A percentile compares a stretch with the other conserved stretches of the same genome.
Conservation (phyloP, 2,797 vertebrate species). For the Oryzias dopingdopingensis region DNA sequence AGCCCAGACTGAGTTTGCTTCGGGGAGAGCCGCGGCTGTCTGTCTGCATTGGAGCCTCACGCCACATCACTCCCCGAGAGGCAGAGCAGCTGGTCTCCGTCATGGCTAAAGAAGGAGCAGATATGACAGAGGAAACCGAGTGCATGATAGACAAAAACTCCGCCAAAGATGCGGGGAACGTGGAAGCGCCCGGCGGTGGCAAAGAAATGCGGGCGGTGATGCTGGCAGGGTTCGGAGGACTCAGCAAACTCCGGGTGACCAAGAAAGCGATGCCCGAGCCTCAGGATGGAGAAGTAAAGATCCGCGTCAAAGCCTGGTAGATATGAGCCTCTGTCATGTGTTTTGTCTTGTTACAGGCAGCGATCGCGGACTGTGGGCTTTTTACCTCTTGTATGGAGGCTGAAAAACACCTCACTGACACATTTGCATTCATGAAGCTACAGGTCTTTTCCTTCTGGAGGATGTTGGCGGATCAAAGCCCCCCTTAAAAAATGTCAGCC, state of each 20-base stretch:
- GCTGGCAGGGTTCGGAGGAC: slow-evolving; percentile 89
- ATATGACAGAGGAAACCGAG: slow-evolving; percentile 90
- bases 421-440: slow-evolving; percentile 46
- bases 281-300: slow-evolving; percentile 90
- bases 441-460: slow-evolving; percentile 50
- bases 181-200: slow-evolving; percentile 70
- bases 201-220: slow-evolving; percentile 96
- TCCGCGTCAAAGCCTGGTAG: slow-evolving; percentile 95
- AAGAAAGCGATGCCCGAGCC: slow-evolving; percentile 94
- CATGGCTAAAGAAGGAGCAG: slow-evolving; percentile 90
- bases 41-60: slow-evolving; percentile 30
- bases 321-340: slow-evolving; percentile 3
- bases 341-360: not conserved
- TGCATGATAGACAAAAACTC: slow-evolving; percentile 88
- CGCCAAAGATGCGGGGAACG: slow-evolving; percentile 73
- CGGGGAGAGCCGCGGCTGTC: slow-evolving; percentile 27
- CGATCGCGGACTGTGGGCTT: not conserved
- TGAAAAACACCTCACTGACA: not conserved
- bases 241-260: slow-evolving; percentile 94
- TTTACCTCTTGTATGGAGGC: not conserved
- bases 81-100: slow-evolving; percentile 52
- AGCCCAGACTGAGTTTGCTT: slow-evolving; percentile 1
- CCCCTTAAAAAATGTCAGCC: slow-evolving; percentile 13
- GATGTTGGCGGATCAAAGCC: slow-evolving; percentile 9
- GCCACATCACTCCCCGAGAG: slow-evolving; percentile 41